phyloP scores from a whole-genome alignment of 2,888 invertebrate genomes.

The Osmoderma eremita region DNA sequence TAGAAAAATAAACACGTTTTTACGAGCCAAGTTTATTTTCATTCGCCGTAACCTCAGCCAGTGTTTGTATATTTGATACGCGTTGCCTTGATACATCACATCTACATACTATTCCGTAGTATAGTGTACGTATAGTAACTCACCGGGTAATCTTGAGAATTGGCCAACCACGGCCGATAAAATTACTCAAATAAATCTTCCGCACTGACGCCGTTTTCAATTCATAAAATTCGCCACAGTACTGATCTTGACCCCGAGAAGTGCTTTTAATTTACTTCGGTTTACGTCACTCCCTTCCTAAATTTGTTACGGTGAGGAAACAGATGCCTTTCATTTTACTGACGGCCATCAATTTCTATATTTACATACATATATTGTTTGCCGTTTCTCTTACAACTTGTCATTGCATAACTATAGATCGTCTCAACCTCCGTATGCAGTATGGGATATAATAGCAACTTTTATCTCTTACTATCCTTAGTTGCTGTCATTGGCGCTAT shows the following conservation, averaged over 20 bases:
- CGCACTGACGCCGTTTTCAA: conserved; percentile 31
- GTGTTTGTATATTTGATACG: conserved; percentile 29
- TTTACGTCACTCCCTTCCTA: conserved; percentile 35
- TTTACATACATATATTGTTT: conserved; percentile 23
- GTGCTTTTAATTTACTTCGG: conserved; percentile 26
- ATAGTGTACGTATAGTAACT: conserved; percentile 10
- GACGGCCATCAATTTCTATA: conserved; percentile 21
- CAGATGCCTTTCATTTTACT: conserved; percentile 33
- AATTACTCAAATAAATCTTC: conserved; percentile 31
- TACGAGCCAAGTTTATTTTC: conserved; percentile 23
- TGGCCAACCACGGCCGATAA: conserved; percentile 25
- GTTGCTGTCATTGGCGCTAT: too few relatives aligned
- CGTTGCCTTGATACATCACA: conserved; percentile 28
- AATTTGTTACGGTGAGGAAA: conserved; percentile 31
- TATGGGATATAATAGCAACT: too few relatives aligned
- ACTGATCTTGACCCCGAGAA: conserved; percentile 37
- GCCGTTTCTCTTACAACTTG: not conserved
- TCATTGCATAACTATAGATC: too few relatives aligned
- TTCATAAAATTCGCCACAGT: conserved; percentile 38
- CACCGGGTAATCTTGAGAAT: conserved; percentile 29
- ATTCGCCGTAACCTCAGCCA: conserved; percentile 8
- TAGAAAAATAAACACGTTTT: conserved; percentile 29
- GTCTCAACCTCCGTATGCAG: too few relatives aligned
- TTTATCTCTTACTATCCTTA: too few relatives aligned
- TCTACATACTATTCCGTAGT: conserved; percentile 20